Evolutionary conservation across 2,113 vertebrate genomes (phyloP).

Genomic region (Lophius piscatorius): DNA sequence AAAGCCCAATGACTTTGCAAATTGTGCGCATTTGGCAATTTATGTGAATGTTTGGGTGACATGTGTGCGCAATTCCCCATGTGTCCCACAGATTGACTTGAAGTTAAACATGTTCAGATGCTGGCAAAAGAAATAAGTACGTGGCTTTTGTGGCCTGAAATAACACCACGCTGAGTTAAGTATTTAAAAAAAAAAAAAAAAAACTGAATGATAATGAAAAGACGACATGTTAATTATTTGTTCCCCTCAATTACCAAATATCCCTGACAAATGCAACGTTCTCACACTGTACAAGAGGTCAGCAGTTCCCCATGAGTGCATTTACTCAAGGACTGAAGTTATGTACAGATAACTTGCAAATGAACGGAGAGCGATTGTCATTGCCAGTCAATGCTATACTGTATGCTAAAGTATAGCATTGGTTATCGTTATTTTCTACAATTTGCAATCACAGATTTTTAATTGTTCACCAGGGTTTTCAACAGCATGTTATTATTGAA

Average conservation of each 20-base stretch:
- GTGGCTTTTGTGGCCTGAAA: constrained; percentile 48
- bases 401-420: no score
- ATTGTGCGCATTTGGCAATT: constrained; percentile 26
- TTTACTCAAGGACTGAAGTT: no score
- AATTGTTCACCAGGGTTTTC: no score
- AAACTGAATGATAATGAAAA: constrained; percentile 10
- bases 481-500: no score
- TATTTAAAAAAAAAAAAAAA: constrained; percentile 6
- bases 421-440: no score
- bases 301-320: no score
- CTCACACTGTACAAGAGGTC: background rate
- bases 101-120: constrained; percentile 64
- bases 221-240: constrained; percentile 29
- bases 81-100: constrained; percentile 58
- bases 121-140: constrained; percentile 47
- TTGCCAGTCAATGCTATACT: no score
- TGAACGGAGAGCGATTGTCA: no score
- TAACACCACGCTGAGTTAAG: constrained; percentile 28
- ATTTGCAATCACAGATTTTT: no score
- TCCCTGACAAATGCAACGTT: constrained; percentile 5
- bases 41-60: constrained; percentile 15
- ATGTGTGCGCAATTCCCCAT: constrained; percentile 11
- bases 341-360: no score
- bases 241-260: constrained; percentile 33
- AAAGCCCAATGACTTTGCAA: constrained; percentile 43